Evolutionary conservation across 1,140 invertebrate species (phyloP).

Genomic region (Bombus superbus): DNA sequence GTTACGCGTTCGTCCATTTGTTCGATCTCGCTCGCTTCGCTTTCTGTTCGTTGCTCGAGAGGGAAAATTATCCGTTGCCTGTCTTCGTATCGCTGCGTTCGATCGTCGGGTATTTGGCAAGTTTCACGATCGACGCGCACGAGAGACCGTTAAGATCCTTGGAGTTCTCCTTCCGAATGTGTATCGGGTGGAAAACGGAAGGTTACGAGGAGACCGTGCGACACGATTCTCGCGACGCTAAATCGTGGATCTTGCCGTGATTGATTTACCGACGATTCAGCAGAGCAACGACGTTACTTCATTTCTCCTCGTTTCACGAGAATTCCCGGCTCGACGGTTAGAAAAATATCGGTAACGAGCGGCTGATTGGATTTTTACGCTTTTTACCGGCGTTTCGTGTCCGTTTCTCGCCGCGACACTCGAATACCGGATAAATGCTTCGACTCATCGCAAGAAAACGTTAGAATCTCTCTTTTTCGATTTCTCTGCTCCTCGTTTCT

Average conservation of each 20-base stretch:
- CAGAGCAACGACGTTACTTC: background rate
- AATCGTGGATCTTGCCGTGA: background rate
- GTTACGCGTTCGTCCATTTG: no score
- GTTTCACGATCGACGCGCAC: background rate
- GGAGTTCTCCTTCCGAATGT: background rate
- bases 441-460: conserved; percentile 33
- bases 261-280: conserved; percentile 27
- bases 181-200: background rate
- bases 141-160: background rate
- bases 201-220: no score
- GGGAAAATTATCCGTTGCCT: fast-evolving
- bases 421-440: conserved; percentile 27
- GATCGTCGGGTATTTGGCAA: background rate
- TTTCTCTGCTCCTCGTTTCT: conserved; percentile 20
- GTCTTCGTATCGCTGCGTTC: no score
- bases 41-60: no score
- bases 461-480: conserved; percentile 19
- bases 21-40: no score
- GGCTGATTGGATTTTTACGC: conserved; percentile 27
- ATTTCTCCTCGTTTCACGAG: background rate
- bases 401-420: conserved; percentile 15
- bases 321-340: background rate
- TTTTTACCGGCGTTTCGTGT: conserved; percentile 24
- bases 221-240: background rate
- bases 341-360: conserved; percentile 33